Base-by-base conservation (phyloP, 2,797 vertebrate genomes). In the Gila robusta region DNA sequence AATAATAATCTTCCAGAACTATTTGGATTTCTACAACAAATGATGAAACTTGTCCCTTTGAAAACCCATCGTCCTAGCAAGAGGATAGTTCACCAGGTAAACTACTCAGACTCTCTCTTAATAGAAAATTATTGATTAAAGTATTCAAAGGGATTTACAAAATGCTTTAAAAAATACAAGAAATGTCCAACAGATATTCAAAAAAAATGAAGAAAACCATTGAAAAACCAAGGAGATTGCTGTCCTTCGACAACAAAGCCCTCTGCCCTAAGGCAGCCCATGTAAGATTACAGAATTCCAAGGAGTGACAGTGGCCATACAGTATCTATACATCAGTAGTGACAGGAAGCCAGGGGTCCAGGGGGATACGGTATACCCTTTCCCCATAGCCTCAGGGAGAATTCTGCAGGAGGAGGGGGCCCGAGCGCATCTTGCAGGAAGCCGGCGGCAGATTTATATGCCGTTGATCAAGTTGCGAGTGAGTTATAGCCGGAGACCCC, bases 401-500 rank as follows among this genome's bases (percentile, higher is more conserved):
- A 87, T 73, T 86, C 91, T 89, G 90, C 89, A 87, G 91, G 89
- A 91, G 82, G 86, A 85, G 90, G 89, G 89, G 90, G 86, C 85
- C 85, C 14, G 44, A 87, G 86, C 67, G 47, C 86, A 69, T 86
- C 85, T 83, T 73, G 69, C 83, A 85, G 88, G 82, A 89, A 88
- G 64, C 84, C 35, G 23, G 66, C 93, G 88, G 92, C 93, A 94
- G 94, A 96, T 96, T 95, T 96, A 96, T 95, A 91, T 91, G 88
- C 89, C 91, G 93, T 95, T 94, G 94, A 95, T 96, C 95, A 95
- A 92, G 95, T 94, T 95, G 93, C 94, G 90, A 91, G 93, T 97
- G 97, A 98, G 94, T 98, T 98, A 98, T 96, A 94, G 96, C 96
- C 93, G 92, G 94, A 94, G 93, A 94, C 94, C 93, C 89, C 94